Evolutionary conservation across 2,888 invertebrate genomes (phyloP), one percentile per base, ranked within the genome.

Genomic region (Pecten maximus): DNA sequence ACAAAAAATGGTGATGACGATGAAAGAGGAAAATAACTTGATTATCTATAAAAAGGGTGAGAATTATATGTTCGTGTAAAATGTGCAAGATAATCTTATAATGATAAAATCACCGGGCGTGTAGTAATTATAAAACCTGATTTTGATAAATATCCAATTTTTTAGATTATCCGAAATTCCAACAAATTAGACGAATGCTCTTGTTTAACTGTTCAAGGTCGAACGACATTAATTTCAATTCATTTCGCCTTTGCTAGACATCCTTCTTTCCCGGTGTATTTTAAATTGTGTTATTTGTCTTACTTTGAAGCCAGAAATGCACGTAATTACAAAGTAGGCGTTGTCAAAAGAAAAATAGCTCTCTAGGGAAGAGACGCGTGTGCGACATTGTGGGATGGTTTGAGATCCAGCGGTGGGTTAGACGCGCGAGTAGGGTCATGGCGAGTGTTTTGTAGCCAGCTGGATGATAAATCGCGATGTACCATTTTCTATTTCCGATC

Each of bases 131-230:
- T 28, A 23, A 74, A 74, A 74, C 74, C 74, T 19, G 74, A 74
- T 15, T 74, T 74, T 74, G 74, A 74, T 74, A 35, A 74, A 74
- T 74, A 35, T 74, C 35, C 74, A 35, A 6, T 74, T 35, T 74
- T 74, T 74, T 74, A 74, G 74, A 35, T 28, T 74, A 74, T 35
- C 74, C 74, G 35, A 6, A 74, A 74, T 74, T 8, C 23, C 0
- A 23, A 74, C 28, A 74, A 74, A 74, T 74, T 74, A 28, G 28
- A 74, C 10, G 74, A 74, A 8, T 74, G 74, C 28, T 23, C 74
- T 12, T 74, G 28, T 74, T 74, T 10, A 74, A 35, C 74, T 35
- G 74, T 74, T 74, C 74, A 74, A 74, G 74, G 74, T 74, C 74
- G 74, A 15, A 6, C 12, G 28, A 74, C 74, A 74, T 74, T 15